Base-by-base conservation (phyloP, 2,797 vertebrate genomes). In the Phoxinus dragarum region DNA sequence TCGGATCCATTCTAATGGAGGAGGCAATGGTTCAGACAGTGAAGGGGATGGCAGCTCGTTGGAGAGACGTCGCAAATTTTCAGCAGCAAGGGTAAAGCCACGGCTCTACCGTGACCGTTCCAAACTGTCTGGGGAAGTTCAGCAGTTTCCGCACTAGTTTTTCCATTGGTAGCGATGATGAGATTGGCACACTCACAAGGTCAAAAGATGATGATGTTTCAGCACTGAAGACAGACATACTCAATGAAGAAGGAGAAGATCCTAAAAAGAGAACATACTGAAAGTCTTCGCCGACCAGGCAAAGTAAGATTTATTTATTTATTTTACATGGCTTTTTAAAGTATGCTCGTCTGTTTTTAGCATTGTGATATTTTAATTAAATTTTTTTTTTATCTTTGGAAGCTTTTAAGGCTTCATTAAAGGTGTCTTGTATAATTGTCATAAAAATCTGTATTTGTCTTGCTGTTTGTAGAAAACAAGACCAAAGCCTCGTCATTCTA, bases 1-100 rank as follows among this genome's bases (percentile, higher is more conserved):
- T 94, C 96, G 98, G 84, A 94, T 97, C 77, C 96, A 99, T 34
- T 96, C 98, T 0, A 99, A 99, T 0, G 98, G 96, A 17, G 93
- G 95, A 0, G 93, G 97, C 76, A 98, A 98, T 0, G 98, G 98
- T 69, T 99, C 98, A 0, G 98, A 99, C 92, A 99, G 97, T 0
- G 98, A 99, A 86, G 97, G 97, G n/a, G 98, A 99, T 93, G 98
- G 96, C 40, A 96, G 97, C 91, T 99, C 98, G 21, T 88, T 99
- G 84, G 98, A 99, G 82, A 94, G 98, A 1, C 95, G 96, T 59
- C 95, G 97, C 66, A 98, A 98, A 88, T 95, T 97, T 9, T 96
- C 96, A 0, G 96, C 97, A 0, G 93, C 91, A 0, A 95, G 96
- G 2, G 96, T 96, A 84, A 99, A 99, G 84, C 98, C 98, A 0